These are phyloP conservation scores for Euwallacea fornicatus DNA, from an alignment of 1,140 invertebrate species.

Conservation along the genomic window DNA sequence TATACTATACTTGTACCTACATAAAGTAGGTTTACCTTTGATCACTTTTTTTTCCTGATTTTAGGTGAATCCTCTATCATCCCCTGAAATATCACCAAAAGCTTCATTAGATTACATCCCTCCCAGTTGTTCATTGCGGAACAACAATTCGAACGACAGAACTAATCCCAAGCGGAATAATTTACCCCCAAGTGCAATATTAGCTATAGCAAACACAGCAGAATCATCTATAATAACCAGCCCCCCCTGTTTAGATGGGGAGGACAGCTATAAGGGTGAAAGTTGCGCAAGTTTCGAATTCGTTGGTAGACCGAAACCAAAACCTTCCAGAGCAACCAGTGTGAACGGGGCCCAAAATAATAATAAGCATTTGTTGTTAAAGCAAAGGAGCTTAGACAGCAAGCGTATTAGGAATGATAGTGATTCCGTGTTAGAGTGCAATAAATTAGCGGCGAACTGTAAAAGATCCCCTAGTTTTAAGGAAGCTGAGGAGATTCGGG, in stretches of 20 bases:
- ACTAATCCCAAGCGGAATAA: constrained; percentile 48
- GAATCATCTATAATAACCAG: constrained; percentile 54
- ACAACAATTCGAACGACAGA: constrained; percentile 46
- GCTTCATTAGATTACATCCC: constrained; percentile 57
- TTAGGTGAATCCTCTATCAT: constrained; percentile 53
- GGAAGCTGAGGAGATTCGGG: constrained; percentile 51
- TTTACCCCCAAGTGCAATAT: constrained; percentile 55
- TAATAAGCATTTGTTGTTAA: constrained; percentile 35
- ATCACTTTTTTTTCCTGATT: neutral
- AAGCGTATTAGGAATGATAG: constrained; percentile 48
- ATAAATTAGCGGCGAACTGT: constrained; percentile 49
- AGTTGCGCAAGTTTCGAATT: constrained; percentile 68
- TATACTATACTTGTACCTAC: too few relatives aligned
- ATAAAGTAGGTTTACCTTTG: too few relatives aligned
- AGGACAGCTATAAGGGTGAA: constrained; percentile 58
- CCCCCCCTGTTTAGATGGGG: constrained; percentile 50
- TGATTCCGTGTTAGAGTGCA: constrained; percentile 51
- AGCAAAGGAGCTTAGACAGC: constrained; percentile 48
- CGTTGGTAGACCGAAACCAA: constrained; percentile 50
- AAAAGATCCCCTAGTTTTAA: constrained; percentile 54
- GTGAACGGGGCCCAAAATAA: constrained; percentile 39
- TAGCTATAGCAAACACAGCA: constrained; percentile 53
- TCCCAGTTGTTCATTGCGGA: constrained; percentile 52
- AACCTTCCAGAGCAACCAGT: constrained; percentile 45
- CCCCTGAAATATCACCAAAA: constrained; percentile 55